Evolutionary conservation across 2,113 vertebrate species (phyloP).

Genomic region (Osmerus eperlanus): DNA sequence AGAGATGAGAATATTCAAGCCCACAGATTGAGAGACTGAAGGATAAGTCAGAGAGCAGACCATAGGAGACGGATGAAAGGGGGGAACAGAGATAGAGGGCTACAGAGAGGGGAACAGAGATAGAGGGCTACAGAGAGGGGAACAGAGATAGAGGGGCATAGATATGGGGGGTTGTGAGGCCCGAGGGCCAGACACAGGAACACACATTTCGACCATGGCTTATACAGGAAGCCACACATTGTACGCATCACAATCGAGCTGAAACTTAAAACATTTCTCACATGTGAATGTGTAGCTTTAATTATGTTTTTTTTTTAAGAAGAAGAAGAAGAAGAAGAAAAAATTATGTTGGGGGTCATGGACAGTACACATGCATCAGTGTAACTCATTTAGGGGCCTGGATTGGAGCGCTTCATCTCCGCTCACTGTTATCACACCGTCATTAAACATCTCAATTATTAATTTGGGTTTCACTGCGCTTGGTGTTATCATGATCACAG

Average conservation of each 20-base stretch:
- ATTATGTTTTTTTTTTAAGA: too few relatives aligned
- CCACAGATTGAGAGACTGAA: too few relatives aligned
- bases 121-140: background rate
- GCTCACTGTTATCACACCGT: conserved; percentile 19
- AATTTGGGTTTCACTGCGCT: conserved; percentile 15
- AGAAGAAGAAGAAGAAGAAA: too few relatives aligned
- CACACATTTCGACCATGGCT: too few relatives aligned
- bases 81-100: background rate
- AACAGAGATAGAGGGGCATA: background rate
- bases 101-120: background rate
- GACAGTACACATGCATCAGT: background rate
- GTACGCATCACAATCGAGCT: too few relatives aligned
- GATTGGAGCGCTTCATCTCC: conserved; percentile 30
- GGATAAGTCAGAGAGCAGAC: too few relatives aligned
- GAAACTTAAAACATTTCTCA: too few relatives aligned
- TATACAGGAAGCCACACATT: too few relatives aligned
- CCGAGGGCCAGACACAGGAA: too few relatives aligned
- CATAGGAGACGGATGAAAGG: background rate
- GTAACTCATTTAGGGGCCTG: conserved; percentile 6
- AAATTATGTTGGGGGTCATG: background rate
- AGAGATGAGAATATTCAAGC: too few relatives aligned
- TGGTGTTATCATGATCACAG: conserved; percentile 41
- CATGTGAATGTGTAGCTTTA: too few relatives aligned
- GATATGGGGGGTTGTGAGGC: too few relatives aligned
- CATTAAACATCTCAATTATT: conserved; percentile 23